Evolutionary conservation across 2,113 vertebrate genomes (phyloP).

Genomic region (Gymnarchus niloticus): DNA sequence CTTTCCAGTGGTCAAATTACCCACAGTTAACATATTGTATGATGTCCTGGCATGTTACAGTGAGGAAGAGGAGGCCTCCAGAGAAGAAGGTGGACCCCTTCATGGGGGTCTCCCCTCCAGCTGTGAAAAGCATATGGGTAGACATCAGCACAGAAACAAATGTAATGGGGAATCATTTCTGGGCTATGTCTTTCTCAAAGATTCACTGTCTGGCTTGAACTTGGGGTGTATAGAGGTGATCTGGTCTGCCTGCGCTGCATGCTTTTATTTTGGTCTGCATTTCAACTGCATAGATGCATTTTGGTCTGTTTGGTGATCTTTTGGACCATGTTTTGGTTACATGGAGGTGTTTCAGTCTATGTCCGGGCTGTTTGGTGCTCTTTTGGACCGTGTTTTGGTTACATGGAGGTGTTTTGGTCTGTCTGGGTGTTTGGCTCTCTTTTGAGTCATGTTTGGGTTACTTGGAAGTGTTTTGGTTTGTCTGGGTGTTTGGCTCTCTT

Average conservation of each 20-base stretch:
- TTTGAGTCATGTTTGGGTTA: too few species aligned
- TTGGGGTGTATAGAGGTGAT: not conserved
- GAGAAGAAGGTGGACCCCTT: not conserved
- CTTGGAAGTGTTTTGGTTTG: too few species aligned
- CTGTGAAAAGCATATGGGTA: not conserved
- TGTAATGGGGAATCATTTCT: not conserved
- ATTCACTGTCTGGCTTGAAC: not conserved
- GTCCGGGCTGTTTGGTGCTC: too few species aligned
- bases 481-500: not conserved
- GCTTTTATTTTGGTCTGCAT: too few species aligned
- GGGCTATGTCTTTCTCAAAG: not conserved
- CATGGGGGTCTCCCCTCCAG: not conserved
- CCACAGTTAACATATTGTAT: slow-evolving; percentile 23
- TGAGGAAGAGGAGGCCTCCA: not conserved
- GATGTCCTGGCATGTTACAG: not conserved
- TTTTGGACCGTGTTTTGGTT: too few species aligned
- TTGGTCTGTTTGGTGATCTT: not conserved
- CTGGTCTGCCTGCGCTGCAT: too few species aligned
- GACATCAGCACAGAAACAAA: not conserved
- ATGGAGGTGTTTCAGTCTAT: too few species aligned
- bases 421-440: too few species aligned
- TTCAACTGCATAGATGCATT: not conserved
- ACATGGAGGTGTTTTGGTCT: too few species aligned
- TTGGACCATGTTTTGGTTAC: not conserved
- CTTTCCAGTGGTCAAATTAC: slow-evolving; percentile 19